Percentiles rank a stretch among this genome's conserved stretches.
These are phyloP conservation scores for Idaea biselata DNA, from an alignment of 2,888 invertebrate species.

Conservation along the genomic window DNA sequence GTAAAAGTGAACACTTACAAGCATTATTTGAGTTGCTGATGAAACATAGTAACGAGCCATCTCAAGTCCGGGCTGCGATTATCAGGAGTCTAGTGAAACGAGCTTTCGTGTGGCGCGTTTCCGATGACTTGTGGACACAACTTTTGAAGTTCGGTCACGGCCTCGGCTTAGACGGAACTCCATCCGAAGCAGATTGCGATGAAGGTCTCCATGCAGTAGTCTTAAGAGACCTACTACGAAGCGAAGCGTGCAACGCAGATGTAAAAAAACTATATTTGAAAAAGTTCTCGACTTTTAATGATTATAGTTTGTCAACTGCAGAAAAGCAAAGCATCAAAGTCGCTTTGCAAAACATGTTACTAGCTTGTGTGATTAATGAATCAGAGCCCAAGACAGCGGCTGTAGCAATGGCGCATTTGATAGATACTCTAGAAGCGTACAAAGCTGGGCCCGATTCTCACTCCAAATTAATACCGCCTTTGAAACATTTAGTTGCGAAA, in stretches of 20 bases:
- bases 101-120: constrained; percentile 52
- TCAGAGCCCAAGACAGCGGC: constrained; percentile 20
- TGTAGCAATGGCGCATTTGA: constrained; percentile 29
- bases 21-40: constrained; percentile 37
- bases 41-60: constrained; percentile 52
- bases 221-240: constrained; percentile 43
- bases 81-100: constrained; percentile 60
- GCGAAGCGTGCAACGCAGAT: constrained; percentile 20
- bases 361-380: constrained; percentile 27
- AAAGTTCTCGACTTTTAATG: constrained; percentile 44
- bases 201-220: constrained; percentile 61
- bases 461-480: constrained; percentile 32
- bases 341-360: constrained; percentile 34
- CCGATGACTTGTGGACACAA: constrained; percentile 44
- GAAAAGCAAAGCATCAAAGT: constrained; percentile 39
- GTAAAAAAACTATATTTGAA: constrained; percentile 40
- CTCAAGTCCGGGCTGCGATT: constrained; percentile 52
- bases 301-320: constrained; percentile 36
- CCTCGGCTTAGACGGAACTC: constrained; percentile 53
- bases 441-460: constrained; percentile 33
- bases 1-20: constrained; percentile 30
- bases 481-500: constrained; percentile 32
- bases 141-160: constrained; percentile 49
- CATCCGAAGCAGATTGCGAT: constrained; percentile 40
- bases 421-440: constrained; percentile 42